A percentile compares a stretch with the other conserved stretches of the same genome.
Conservation (phyloP, 1,140 invertebrate species). For the Pseudomyrmex gracilis region DNA sequence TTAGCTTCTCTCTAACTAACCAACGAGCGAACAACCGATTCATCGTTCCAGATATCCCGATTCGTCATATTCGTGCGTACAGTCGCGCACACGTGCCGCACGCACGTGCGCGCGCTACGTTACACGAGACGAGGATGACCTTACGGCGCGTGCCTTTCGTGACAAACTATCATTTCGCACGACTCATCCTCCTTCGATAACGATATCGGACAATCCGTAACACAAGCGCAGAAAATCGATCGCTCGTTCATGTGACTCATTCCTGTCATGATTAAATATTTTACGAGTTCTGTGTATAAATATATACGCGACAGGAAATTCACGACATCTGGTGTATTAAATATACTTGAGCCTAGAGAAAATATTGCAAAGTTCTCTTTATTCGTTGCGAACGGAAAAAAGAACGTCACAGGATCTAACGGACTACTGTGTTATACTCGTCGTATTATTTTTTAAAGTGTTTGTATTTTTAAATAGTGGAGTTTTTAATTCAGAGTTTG, state of each 20-base stretch:
- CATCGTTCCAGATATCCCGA: slow-evolving; percentile 55
- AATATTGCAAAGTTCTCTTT: too few species aligned
- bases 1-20: slow-evolving; percentile 69
- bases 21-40: slow-evolving; percentile 61
- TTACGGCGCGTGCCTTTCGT: slow-evolving; percentile 50
- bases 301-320: too few species aligned
- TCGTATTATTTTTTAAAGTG: too few species aligned
- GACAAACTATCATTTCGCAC: slow-evolving; percentile 31
- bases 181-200: slow-evolving; percentile 27
- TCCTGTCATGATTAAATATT: background rate
- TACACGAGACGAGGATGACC: slow-evolving; percentile 43
- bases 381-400: too few species aligned
- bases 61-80: slow-evolving; percentile 27
- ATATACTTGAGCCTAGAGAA: too few species aligned
- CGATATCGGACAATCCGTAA: slow-evolving; percentile 46
- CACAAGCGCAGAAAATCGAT: slow-evolving; percentile 49
- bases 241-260: slow-evolving; percentile 51
- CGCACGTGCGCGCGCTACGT: slow-evolving; percentile 15
- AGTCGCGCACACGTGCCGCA: background rate
- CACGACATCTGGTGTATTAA: too few species aligned
- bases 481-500: too few species aligned
- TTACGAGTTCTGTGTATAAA: too few species aligned
- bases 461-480: too few species aligned
- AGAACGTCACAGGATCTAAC: too few species aligned
- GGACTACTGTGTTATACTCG: too few species aligned